Base-by-base conservation (phyloP, 2,797 vertebrate species). In the Morus bassanus region DNA sequence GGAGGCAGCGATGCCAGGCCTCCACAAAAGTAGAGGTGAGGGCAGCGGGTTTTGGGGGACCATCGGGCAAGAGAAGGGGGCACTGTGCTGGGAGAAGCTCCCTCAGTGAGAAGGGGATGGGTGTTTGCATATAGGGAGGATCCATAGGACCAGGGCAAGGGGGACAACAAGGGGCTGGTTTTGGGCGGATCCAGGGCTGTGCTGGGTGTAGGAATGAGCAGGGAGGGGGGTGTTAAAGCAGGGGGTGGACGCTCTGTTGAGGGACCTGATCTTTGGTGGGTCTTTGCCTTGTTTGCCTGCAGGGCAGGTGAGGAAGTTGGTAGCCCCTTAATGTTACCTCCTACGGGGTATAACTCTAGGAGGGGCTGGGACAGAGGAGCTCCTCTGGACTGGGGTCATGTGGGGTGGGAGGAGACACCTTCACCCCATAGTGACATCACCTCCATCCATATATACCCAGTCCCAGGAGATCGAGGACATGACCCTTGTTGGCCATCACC, bases 1-100 rank as follows among this genome's bases (percentile, higher is more conserved):
- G 24, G 53, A 30, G 10, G 16, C 0, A 4, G 8, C 3, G 6
- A 33, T 19, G 41, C 12, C 3, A 1, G 24, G 15, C 11, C 1
- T 53, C 18, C 64, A 10, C 28, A 15, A 59, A 50, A 22, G 2
- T 3, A 18, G 43, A 11, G 39, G 22, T 33, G 28, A 33, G 21
- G 46, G 3, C 17, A 41, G 19, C 2, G 1, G 13, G 21, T 41
- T 18, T 25, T 22, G 21, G 13, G 17, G 22, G 2, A 21, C 61
- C 28, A 4, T 13, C 41, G n/a, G 41, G 19, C 13, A 35, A 39
- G 10, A 70, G 41, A 51, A 68, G 9, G 13, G 25, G 37, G 24
- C 6, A 22, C 23, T 48, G 18, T 33, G 50, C 19, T 23, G 41
- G 31, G 46, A 37, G 31, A 60, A 60, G 27, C 14, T 11, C 14